Percentiles rank a stretch among this genome's conserved stretches.
phyloP scores from a whole-genome alignment of 2,888 invertebrate species.

The Trissonchulus sp. region DNA sequence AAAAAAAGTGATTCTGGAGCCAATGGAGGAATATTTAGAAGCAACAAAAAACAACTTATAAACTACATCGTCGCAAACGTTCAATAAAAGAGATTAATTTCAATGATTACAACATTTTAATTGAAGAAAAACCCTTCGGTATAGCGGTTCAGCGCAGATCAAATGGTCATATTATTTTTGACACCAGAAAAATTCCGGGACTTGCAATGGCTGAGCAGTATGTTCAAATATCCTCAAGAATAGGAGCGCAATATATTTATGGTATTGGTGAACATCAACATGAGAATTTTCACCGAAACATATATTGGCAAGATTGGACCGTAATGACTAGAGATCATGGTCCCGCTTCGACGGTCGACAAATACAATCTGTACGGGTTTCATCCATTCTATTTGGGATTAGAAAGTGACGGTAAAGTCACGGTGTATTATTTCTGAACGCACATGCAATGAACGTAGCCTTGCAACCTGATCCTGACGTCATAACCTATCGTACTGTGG shows the following conservation, averaged over 20 bases:
- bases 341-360: conserved; percentile 34
- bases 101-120: neutral
- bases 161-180: neutral
- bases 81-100: too few relatives aligned
- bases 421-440: conserved; percentile 23
- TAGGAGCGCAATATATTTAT: conserved; percentile 43
- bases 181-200: conserved; percentile 14
- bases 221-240: conserved; percentile 43
- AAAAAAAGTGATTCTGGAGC: too few relatives aligned
- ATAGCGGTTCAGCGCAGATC: neutral
- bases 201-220: conserved; percentile 42
- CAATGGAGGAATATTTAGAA: too few relatives aligned
- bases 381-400: conserved; percentile 24
- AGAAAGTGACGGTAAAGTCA: too few relatives aligned
- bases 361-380: conserved; percentile 20
- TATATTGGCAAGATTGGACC: conserved; percentile 47
- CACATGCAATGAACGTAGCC: conserved; percentile 21
- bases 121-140: neutral
- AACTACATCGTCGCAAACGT: too few relatives aligned
- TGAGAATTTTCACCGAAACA: conserved; percentile 43
- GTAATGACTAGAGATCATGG: conserved; percentile 48
- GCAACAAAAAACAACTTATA: too few relatives aligned
- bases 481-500: conserved; percentile 64
- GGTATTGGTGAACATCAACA: conserved; percentile 51
- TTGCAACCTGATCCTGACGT: conserved; percentile 26